Percentiles rank a stretch among this genome's conserved stretches.
Conservation (phyloP, 2,113 vertebrate genomes). For the cattle (Bos taurus) region DNA sequence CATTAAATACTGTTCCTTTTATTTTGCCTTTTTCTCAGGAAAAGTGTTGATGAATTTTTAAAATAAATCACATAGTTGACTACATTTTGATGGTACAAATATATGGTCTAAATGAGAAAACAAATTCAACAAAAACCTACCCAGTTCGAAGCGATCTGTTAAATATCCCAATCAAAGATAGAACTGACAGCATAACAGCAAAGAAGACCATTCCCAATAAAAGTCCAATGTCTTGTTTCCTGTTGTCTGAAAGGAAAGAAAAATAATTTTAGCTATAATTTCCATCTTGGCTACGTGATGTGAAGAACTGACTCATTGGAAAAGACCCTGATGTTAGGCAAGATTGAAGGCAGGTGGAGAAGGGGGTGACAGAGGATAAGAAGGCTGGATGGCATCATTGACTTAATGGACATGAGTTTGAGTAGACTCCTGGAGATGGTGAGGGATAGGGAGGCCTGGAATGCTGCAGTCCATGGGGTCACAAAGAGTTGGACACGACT, state of each 20-base stretch:
- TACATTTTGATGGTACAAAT: background rate
- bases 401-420: background rate
- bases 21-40: conserved; percentile 15
- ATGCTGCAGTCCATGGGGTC: background rate
- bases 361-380: background rate
- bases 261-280: background rate
- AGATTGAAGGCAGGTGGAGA: background rate
- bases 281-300: background rate
- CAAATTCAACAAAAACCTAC: conserved; percentile 68
- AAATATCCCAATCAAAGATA: conserved; percentile 59
- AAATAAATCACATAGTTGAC: background rate
- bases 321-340: background rate
- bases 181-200: background rate
- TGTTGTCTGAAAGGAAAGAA: conserved; percentile 62
- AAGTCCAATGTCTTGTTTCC: conserved; percentile 32
- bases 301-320: background rate
- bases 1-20: background rate
- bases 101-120: background rate
- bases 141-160: conserved; percentile 77
- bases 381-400: background rate
- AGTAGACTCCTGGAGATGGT: background rate
- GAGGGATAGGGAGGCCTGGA: background rate
- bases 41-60: background rate
- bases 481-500: background rate
- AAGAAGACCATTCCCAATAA: conserved; percentile 69